Evolutionary conservation across 2,113 vertebrate genomes (phyloP), one percentile per base, ranked within the genome.

Genomic region (Sula dactylatra): DNA sequence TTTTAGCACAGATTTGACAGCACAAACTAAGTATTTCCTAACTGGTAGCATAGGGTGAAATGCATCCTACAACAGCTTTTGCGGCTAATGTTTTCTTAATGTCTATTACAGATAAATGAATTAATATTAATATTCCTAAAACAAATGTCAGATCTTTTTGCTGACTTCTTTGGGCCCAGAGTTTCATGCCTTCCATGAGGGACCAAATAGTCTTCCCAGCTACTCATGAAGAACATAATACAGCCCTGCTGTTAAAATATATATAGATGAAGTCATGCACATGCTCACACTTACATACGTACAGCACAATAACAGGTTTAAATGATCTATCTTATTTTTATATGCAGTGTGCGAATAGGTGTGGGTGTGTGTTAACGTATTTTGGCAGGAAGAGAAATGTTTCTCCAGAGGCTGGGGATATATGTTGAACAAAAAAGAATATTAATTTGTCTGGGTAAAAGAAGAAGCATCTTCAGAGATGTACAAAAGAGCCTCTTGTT

Each of bases 381-480:
- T 95, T 96, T 96, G 94, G 91, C 93, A 96, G 85, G 52, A 91
- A 44, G 59, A 94, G 52, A 90, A 97, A 70, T 65, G 84, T 85
- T 96, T 93, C 66, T 91, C 66, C 85, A 93, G 90, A 79, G 90
- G 94, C 93, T 6, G 2, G 49, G 38, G 70, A 61, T 91, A 40
- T 65, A 65, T 49, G 49, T 52, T 79, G 86, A 87, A 79, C 47
- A 69, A 56, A 94, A 93, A 74, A 47, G 78, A 95, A 69, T 91
- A 91, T 95, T 96, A 95, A 96, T 94, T 88, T 96, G 66, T 59
- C 73, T 64, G 81, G n/a, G 34, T 93, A 86, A 77, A 82, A 90
- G 74, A 52, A 93, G 40, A 0, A 58, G 34, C 10, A 6, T 82
- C 78, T 76, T 79, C 40, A 56, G 70, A 82, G 84, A 65, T 18